phyloP scores from a whole-genome alignment of 2,888 invertebrate species.

The Sericinus montela region DNA sequence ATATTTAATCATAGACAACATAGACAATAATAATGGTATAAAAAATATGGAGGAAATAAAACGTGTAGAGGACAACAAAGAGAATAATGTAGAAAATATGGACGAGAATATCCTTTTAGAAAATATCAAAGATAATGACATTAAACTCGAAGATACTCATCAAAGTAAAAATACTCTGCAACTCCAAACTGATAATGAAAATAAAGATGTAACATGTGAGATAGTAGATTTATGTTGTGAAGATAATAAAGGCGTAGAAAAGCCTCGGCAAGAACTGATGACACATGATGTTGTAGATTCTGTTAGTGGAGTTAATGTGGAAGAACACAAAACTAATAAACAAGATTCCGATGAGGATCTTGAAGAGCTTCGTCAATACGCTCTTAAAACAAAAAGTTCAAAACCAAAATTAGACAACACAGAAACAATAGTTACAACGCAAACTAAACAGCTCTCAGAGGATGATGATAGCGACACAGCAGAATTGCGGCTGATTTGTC shows the following conservation, averaged over 20 bases:
- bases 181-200: constrained; percentile 14
- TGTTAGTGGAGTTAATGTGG: constrained; percentile 23
- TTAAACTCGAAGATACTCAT: constrained; percentile 18
- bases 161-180: constrained; percentile 20
- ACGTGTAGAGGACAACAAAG: background rate
- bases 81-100: background rate
- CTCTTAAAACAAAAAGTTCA: constrained; percentile 60
- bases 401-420: constrained; percentile 36
- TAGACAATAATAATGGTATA: constrained; percentile 1
- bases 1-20: constrained; percentile 23
- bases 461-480: constrained; percentile 81
- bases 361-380: constrained; percentile 64
- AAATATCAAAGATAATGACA: constrained; percentile 1
- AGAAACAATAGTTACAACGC: constrained; percentile 23
- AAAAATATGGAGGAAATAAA: background rate
- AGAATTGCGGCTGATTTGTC: constrained; percentile 81
- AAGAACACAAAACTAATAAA: constrained; percentile 27
- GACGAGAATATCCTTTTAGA: background rate
- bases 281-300: constrained; percentile 35
- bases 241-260: constrained; percentile 27
- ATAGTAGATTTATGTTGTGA: constrained; percentile 43
- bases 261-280: constrained; percentile 17
- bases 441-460: constrained; percentile 45
- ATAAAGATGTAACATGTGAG: constrained; percentile 26
- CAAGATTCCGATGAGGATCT: constrained; percentile 69